Evolutionary conservation across 2,113 vertebrate genomes (phyloP).

Genomic region (human (Homo sapiens)): DNA sequence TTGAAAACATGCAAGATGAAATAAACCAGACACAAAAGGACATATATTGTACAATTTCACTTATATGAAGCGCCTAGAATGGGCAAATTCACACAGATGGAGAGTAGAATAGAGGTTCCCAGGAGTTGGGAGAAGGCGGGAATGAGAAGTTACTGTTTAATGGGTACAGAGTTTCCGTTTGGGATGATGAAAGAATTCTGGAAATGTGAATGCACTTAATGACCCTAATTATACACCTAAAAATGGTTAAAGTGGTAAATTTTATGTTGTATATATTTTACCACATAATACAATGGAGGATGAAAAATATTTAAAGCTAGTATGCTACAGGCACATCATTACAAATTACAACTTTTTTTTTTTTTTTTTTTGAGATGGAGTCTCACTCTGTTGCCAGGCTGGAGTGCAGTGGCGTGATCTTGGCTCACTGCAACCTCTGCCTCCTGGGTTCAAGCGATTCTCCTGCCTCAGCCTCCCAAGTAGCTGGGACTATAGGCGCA

Average conservation of each 20-base stretch:
- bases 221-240: background rate
- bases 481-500: too few relatives aligned
- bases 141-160: background rate
- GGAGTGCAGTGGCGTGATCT: too few relatives aligned
- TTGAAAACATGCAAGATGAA: background rate
- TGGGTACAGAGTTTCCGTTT: background rate
- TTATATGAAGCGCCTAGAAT: background rate
- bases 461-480: too few relatives aligned
- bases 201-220: background rate
- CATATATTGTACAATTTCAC: background rate
- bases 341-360: background rate
- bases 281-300: background rate
- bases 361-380: background rate
- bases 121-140: background rate
- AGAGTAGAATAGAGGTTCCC: background rate
- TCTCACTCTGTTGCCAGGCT: too few relatives aligned
- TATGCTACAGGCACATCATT: background rate
- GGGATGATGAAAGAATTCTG: background rate
- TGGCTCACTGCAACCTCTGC: too few relatives aligned
- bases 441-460: too few relatives aligned
- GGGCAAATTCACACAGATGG: background rate
- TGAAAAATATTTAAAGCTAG: constrained; percentile 9
- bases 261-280: background rate
- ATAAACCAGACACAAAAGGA: background rate
- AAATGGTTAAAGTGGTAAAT: background rate